Evolutionary conservation across 30 jellyfish, hydroid and myxozoan genomes (phyloP).

Genomic region (Aurelia aurita): DNA sequence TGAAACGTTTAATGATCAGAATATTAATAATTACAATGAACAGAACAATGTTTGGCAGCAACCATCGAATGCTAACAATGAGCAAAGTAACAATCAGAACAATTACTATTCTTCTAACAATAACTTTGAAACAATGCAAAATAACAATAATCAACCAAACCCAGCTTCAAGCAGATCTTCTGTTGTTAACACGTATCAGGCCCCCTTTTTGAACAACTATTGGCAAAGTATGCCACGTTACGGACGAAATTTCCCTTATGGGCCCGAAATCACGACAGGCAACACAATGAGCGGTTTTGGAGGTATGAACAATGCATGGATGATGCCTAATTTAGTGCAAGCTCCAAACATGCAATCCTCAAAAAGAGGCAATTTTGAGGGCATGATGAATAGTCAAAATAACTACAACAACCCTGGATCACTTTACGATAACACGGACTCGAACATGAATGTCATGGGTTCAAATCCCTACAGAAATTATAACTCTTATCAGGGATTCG

Average conservation of each 20-base stretch:
- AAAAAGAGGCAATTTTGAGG: slow-evolving; percentile 21
- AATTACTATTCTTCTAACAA: slow-evolving; percentile 15
- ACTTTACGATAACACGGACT: background rate
- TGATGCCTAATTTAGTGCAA: background rate
- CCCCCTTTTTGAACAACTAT: slow-evolving; percentile 1
- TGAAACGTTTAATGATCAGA: background rate
- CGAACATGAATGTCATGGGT: background rate
- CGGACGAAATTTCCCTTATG: background rate
- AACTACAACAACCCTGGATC: background rate
- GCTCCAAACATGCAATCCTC: background rate
- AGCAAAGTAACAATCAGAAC: slow-evolving; percentile 17
- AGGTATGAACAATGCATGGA: background rate
- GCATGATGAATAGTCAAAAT: background rate
- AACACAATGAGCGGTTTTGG: background rate
- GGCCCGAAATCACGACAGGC: background rate
- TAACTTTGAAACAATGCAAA: slow-evolving; percentile 6
- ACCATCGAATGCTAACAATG: background rate
- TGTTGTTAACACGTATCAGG: slow-evolving; percentile 2
- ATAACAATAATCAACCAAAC: background rate
- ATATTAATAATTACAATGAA: background rate
- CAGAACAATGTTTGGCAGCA: background rate
- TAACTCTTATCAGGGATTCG: background rate
- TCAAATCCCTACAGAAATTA: background rate
- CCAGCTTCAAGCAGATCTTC: slow-evolving; percentile 48
- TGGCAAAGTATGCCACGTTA: background rate